Conservation (phyloP, 2,797 vertebrate genomes). For the Tenualosa thibaudeaui region DNA sequence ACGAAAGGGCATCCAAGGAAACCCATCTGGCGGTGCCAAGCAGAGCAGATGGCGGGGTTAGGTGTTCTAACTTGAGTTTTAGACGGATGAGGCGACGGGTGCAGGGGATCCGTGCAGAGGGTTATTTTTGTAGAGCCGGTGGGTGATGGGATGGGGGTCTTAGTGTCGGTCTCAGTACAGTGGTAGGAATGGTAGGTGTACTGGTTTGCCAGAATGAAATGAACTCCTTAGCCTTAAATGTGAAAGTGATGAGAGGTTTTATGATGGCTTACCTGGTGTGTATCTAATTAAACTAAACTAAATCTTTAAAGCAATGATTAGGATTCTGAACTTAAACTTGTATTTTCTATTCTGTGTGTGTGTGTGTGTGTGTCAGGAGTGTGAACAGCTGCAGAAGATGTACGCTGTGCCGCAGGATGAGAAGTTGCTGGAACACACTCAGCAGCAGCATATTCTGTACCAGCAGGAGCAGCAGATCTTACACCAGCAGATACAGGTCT, state of each 20-base stretch:
- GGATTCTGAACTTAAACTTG: background rate
- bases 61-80: background rate
- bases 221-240: background rate
- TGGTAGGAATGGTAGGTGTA: background rate
- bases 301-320: too few relatives aligned
- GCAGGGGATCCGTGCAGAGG: background rate
- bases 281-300: too few relatives aligned
- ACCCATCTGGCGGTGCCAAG: background rate
- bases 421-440: constrained; percentile 90
- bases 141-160: background rate
- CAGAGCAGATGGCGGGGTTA: background rate
- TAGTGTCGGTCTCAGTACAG: background rate
- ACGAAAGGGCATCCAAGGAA: background rate
- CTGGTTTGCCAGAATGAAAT: background rate
- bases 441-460: constrained; percentile 96
- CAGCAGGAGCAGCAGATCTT: constrained; percentile 95
- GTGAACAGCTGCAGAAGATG: constrained; percentile 97
- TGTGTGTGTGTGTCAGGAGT: constrained; percentile 79
- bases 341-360: background rate
- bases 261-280: background rate
- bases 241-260: background rate
- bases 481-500: constrained; percentile 84
- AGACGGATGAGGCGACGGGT: background rate
- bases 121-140: background rate
- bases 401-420: constrained; percentile 91